A percentile compares a stretch with the other conserved stretches of the same genome.
Conservation (phyloP, 1,140 invertebrate genomes). For the Drosophila bocqueti region DNA sequence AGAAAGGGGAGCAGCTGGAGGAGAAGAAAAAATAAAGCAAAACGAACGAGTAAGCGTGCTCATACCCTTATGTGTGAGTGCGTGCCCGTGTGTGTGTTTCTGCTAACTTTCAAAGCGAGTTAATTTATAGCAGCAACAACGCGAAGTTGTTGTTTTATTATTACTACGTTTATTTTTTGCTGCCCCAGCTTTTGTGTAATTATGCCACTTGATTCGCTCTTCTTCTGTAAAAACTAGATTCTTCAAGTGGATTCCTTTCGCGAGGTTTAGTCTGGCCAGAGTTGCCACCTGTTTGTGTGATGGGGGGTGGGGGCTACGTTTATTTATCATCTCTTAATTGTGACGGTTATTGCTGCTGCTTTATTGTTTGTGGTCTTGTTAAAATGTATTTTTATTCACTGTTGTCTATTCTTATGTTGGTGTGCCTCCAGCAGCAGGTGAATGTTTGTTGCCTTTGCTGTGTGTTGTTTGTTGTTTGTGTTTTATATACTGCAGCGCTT, state of each 20-base stretch:
- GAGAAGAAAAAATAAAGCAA: constrained; percentile 35
- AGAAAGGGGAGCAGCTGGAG: constrained; percentile 4
- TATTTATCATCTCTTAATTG: constrained; percentile 74
- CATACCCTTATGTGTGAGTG: constrained; percentile 25
- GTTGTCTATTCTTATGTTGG: constrained; percentile 12
- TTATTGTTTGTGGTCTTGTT: constrained; percentile 58
- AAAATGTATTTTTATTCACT: constrained; percentile 44
- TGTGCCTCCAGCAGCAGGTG: constrained; percentile 53
- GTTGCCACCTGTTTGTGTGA: constrained; percentile 56
- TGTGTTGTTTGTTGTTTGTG: constrained; percentile 44
- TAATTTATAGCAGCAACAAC: constrained; percentile 70
- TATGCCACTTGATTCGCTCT: constrained; percentile 69
- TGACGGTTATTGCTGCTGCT: constrained; percentile 60
- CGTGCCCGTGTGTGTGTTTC: constrained; percentile 32
- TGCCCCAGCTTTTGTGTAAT: constrained; percentile 57
- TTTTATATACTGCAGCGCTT: constrained; percentile 47
- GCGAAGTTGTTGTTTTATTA: constrained; percentile 43
- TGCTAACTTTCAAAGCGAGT: constrained; percentile 80
- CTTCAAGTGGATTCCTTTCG: constrained; percentile 24
- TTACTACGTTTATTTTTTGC: constrained; percentile 24
- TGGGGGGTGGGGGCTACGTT: constrained; percentile 25
- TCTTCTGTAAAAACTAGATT: constrained; percentile 45
- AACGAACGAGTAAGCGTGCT: constrained; percentile 62
- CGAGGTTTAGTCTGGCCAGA: constrained; percentile 26
- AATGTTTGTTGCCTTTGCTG: constrained; percentile 42